Percentiles rank a stretch among this genome's conserved stretches.
phyloP scores from a whole-genome alignment of 2,113 vertebrate species.

The Fregetta grallaria region DNA sequence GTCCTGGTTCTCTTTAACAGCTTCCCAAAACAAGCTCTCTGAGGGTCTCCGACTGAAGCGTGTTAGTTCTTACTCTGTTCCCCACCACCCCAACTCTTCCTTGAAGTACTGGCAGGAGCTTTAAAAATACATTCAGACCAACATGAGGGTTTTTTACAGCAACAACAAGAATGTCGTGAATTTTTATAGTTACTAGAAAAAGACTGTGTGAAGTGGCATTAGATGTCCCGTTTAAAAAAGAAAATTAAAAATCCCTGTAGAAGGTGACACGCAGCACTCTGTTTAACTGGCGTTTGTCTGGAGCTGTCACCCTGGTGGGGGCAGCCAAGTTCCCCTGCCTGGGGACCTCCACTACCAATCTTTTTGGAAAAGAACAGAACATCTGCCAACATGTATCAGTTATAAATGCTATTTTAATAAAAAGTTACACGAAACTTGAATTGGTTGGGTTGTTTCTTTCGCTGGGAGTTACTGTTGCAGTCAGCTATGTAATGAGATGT shows the following conservation, averaged over 20 bases:
- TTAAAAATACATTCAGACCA: background rate
- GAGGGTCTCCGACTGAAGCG: background rate
- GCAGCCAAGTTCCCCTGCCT: background rate
- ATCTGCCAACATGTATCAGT: conserved; percentile 56
- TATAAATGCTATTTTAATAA: conserved; percentile 78
- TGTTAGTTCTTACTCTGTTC: background rate
- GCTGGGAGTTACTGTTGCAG: background rate
- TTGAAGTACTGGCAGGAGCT: background rate
- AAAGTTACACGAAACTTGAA: conserved; percentile 48
- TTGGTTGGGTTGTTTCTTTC: conserved; percentile 2
- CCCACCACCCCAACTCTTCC: background rate
- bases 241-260: background rate
- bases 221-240: background rate
- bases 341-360: background rate
- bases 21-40: background rate
- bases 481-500: background rate
- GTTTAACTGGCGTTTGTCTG: background rate
- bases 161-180: background rate
- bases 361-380: conserved; percentile 13
- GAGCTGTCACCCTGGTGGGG: background rate
- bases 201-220: background rate
- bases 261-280: background rate
- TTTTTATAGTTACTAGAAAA: background rate
- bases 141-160: background rate
- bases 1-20: background rate